phyloP scores from a whole-genome alignment of 1,140 invertebrate species.

The Pachyrhynchus sulphureomaculatus region DNA sequence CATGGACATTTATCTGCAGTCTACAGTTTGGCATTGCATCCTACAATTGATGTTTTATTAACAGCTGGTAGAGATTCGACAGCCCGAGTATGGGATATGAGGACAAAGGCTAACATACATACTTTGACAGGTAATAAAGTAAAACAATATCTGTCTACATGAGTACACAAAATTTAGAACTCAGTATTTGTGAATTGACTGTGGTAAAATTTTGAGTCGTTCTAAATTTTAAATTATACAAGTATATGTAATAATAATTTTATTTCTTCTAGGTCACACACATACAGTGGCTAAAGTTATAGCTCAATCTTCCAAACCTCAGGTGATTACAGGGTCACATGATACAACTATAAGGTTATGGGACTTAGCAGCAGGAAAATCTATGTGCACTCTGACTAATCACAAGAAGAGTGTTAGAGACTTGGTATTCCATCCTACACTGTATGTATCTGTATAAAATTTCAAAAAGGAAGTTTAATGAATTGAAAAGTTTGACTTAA shows the following conservation, averaged over 20 bases:
- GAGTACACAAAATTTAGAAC: too few relatives aligned
- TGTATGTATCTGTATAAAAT: too few relatives aligned
- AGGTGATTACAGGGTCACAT: constrained; percentile 83
- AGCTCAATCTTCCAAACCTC: constrained; percentile 90
- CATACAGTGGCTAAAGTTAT: constrained; percentile 95
- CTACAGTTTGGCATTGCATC: constrained; percentile 92
- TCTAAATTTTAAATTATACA: too few relatives aligned
- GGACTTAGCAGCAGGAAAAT: constrained; percentile 96
- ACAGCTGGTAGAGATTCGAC: constrained; percentile 94
- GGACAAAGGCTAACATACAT: constrained; percentile 98
- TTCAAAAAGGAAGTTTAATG: too few relatives aligned
- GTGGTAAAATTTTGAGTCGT: too few relatives aligned
- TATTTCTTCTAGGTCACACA: constrained; percentile 72
- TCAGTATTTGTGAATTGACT: too few relatives aligned
- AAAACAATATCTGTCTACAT: too few relatives aligned
- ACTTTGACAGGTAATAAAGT: constrained; percentile 74
- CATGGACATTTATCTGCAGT: constrained; percentile 98
- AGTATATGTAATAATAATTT: background rate
- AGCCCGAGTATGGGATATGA: constrained; percentile 97
- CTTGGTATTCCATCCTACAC: constrained; percentile 85
- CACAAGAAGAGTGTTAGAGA: constrained; percentile 98
- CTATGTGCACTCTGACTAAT: constrained; percentile 93
- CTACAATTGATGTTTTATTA: constrained; percentile 92
- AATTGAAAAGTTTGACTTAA: too few relatives aligned
- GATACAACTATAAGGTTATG: constrained; percentile 90